Base-by-base conservation (phyloP, 2,888 invertebrate genomes). In the Tinea trinotella region DNA sequence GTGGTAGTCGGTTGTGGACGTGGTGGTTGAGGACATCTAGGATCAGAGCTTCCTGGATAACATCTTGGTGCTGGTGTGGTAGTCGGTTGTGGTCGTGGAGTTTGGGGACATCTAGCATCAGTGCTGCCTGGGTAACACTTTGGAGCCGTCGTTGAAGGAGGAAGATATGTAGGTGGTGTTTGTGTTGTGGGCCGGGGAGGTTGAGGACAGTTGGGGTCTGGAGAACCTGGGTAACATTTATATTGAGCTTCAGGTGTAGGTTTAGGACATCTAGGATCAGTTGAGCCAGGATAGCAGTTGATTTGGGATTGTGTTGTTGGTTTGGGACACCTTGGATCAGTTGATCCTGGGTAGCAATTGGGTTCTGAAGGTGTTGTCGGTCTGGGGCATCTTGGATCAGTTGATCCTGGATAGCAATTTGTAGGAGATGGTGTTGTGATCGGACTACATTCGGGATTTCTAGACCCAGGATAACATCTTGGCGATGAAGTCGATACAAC, bases 321-420 rank as follows among this genome's bases (percentile, higher is more conserved):
- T 54, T 59, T 58, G 1, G 66, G 67, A 55, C 73, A 75, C 19
- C 70, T 60, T 1, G 70, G 68, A 57, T 75, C 75, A 1, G 49
- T 54, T 6, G 67, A 67, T 9, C 74, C 76, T 2, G 74, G 76
- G 52, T 63, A 79, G 49, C 76, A 78, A 0, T 57, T 59, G 6
- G 64, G 64, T 3, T 58, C 59, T 49, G 63, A 62, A 61, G 84
- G 66, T 0, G 64, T 64, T 5, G 67, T 62, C 1, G 67, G 62
- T 58, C 63, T 63, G 0, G 66, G 68, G 24, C 70, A 71, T 9
- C 68, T 56, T 0, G 68, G 64, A 48, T 76, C 71, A 0, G 56
- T 61, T 10, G 61, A 64, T 0, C 69, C 75, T 0, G 73, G 71
- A 58, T 56, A 70, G 53, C 73, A 71, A 0, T 58, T 60, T 0